Base-by-base conservation (phyloP, 2,113 vertebrate species). In the Machaerirhynchus nigripectus region DNA sequence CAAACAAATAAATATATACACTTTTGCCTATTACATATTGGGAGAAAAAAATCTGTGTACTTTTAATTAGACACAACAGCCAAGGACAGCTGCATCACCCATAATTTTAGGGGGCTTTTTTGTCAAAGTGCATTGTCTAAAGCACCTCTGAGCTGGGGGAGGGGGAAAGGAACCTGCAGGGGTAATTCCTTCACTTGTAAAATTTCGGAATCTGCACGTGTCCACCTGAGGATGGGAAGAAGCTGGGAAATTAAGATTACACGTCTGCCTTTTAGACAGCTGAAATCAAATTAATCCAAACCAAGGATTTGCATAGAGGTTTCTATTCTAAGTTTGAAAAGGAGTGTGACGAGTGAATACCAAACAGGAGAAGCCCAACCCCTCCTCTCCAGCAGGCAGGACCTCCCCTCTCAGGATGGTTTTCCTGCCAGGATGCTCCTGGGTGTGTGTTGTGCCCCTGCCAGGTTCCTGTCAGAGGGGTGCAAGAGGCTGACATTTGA, bases 381-480 rank as follows among this genome's bases (percentile, higher is more conserved):
- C 30, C 18, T 65, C 27, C 35, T 27, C 44, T 50, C 44, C 39
- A 59, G 33, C n/a, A 55, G 3, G 40, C 40, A 11, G 1, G 28
- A 40, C 37, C 33, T 59, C 27, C 33, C 37, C 44, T 70, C 73
- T 31, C 83, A 69, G 84, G 50, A 15, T 4, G 44, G 5, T 40
- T 64, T 65, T 6, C 37, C 80, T 92, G 86, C 68, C 85, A 90
- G 79, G 74, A 78, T 44, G 63, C 87, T 65, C 81, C 92, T 94
- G 86, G 74, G 22, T 39, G 67, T 79, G 61, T 33, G 84, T 23
- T 78, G 57, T n/a, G 50, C 59, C 20, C 1, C 0, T 74, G 91
- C 82, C 93, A 96, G 75, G 28, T 20, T 77, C 56, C 84, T 64
- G 75, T 57, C 91, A 91, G 55, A 83, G 60, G 59, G 26, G 4